Evolutionary conservation across 2,113 vertebrate genomes (phyloP).

Genomic region (Archilochus colubris): DNA sequence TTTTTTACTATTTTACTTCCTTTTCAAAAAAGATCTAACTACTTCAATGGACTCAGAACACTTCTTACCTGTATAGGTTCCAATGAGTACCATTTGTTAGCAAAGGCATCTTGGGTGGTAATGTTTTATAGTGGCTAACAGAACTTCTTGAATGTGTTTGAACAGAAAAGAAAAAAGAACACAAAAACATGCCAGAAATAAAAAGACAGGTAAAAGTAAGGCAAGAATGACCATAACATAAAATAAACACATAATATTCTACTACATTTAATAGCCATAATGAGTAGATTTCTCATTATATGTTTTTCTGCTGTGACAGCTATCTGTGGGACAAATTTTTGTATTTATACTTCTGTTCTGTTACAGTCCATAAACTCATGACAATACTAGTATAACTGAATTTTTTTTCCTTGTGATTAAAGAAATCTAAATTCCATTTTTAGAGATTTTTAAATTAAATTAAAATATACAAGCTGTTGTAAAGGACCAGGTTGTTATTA

Average conservation of each 20-base stretch:
- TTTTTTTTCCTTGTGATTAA: background rate
- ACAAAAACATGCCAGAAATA: constrained; percentile 65
- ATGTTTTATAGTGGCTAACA: constrained; percentile 89
- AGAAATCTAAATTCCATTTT: background rate
- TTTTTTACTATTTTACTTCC: too few species aligned
- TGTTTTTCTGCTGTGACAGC: background rate
- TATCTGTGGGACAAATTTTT: background rate
- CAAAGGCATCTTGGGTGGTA: constrained; percentile 94
- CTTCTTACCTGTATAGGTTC: constrained; percentile 91
- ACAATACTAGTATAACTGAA: background rate
- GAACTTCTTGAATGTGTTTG: constrained; percentile 79
- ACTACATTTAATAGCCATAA: background rate
- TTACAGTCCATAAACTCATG: background rate
- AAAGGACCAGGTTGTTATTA: background rate
- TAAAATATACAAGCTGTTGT: background rate
- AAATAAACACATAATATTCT: background rate
- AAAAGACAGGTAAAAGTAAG: constrained; percentile 58
- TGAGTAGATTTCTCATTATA: background rate
- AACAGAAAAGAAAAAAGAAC: constrained; percentile 50
- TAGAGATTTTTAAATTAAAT: background rate
- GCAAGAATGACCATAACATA: background rate
- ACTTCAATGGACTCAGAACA: constrained; percentile 10
- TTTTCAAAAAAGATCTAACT: background rate
- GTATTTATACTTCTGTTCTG: background rate
- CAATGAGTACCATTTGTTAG: constrained; percentile 90